Conservation (phyloP, 2,113 vertebrate species). For the Brachyhypopomus gauderio region DNA sequence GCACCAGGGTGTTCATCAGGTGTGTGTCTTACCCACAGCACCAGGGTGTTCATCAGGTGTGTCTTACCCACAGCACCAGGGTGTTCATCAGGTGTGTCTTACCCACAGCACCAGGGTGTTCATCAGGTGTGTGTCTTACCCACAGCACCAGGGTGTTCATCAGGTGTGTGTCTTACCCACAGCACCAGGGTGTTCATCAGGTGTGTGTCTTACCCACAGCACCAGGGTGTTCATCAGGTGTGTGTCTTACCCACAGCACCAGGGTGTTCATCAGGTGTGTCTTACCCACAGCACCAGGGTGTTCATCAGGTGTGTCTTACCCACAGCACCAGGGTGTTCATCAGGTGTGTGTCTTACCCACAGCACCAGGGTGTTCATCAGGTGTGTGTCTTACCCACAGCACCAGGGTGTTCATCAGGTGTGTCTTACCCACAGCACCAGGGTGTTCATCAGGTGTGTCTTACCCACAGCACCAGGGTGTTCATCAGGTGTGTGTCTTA, state of each 20-base stretch:
- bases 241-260: conserved; percentile 89
- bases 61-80: conserved; percentile 91
- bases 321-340: conserved; percentile 98
- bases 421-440: conserved; percentile 91
- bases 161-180: conserved; percentile 84
- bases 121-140: conserved; percentile 86
- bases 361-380: conserved; percentile 96
- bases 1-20: conserved; percentile 96
- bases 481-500: conserved; percentile 87
- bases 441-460: conserved; percentile 86
- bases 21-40: conserved; percentile 87
- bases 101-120: conserved; percentile 98
- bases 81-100: conserved; percentile 87
- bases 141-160: conserved; percentile 98
- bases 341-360: conserved; percentile 86
- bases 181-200: conserved; percentile 97
- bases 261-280: conserved; percentile 87
- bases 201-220: conserved; percentile 85
- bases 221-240: conserved; percentile 95
- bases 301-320: conserved; percentile 87
- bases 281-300: conserved; percentile 95
- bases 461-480: conserved; percentile 94
- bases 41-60: conserved; percentile 90
- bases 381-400: conserved; percentile 86
- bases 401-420: conserved; percentile 93